Evolutionary conservation across 2,888 invertebrate genomes (phyloP), one percentile per base, ranked within the genome.

Genomic region (Chrysolina oricalcia): DNA sequence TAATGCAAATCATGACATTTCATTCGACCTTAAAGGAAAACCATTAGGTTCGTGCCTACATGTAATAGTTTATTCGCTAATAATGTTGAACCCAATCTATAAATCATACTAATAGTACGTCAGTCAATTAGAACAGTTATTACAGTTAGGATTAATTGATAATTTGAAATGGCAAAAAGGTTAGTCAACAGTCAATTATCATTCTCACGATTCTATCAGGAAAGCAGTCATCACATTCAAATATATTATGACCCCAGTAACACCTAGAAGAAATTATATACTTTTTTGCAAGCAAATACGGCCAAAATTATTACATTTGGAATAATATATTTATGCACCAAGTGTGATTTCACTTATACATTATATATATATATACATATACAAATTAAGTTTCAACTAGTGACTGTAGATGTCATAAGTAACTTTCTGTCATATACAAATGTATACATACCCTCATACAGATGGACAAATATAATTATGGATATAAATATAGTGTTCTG

Each of bases 1-100:
- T 46, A 64, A 79, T 79, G 77, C 79, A 79, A 79, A 79, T 79
- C 78, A 67, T 76, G 77, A 78, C 78, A 79, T 79, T 76, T 78
- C 23, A 71, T 72, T 73, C 74, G 73, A 72, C 73, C 73, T 77
- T 75, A 72, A 72, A 78, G 53, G 69, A 72, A 75, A 78, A 73
- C 78, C 63, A 78, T 78, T 74, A 74, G 68, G 65, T 70, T 70
- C 63, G 63, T 72, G 70, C 78, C 76, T 73, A 59, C 68, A 59
- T 72, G 74, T 71, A 69, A 70, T 72, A 67, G 70, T 70, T 66
- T 64, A 71, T 64, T 76, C 40, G 70, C 71, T 73, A 76, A 73
- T 78, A 76, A 72, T 69, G 66, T 72, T 78, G 27, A 73, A 79
- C 66, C 72, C 72, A 71, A 73, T 76, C 75, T 69, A 76, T 78